phyloP scores from a whole-genome alignment of 2,888 invertebrate genomes.

The Drosophila nr. medialis region DNA sequence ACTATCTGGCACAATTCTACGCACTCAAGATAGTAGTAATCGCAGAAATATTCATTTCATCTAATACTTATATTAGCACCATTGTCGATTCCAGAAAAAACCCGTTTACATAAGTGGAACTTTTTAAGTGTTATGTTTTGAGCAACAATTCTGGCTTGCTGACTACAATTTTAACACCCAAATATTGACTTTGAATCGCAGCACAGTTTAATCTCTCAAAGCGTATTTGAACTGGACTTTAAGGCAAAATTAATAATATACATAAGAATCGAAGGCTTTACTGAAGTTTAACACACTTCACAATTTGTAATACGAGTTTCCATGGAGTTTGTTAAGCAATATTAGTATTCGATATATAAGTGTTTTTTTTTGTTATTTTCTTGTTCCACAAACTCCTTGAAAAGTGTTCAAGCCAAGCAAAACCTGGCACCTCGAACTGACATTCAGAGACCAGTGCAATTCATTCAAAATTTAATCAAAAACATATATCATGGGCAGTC shows the following conservation, averaged over 20 bases:
- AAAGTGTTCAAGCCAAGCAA: background rate
- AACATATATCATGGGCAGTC: conserved; percentile 31
- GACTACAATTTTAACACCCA: conserved; percentile 41
- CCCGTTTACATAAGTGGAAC: conserved; percentile 34
- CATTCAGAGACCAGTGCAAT: background rate
- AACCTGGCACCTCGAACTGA: too few relatives aligned
- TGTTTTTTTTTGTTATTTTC: background rate
- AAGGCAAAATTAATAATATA: background rate
- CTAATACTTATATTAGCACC: conserved; percentile 35
- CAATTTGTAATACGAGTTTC: background rate
- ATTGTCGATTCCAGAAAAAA: conserved; percentile 49
- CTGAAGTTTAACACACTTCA: background rate
- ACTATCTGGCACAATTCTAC: background rate
- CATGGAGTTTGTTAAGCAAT: background rate
- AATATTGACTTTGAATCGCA: conserved; percentile 24
- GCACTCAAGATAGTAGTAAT: conserved; percentile 16
- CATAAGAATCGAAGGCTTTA: background rate
- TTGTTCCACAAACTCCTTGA: too few relatives aligned
- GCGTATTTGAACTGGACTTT: background rate
- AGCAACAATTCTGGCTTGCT: conserved; percentile 1
- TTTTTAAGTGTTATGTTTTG: conserved; percentile 2
- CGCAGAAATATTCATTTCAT: conserved; percentile 15
- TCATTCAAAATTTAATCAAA: conserved; percentile 36
- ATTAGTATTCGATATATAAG: background rate
- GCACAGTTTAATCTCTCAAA: background rate